Evolutionary conservation across 2,888 invertebrate species (phyloP).

Genomic region (Drosophila sordidula): DNA sequence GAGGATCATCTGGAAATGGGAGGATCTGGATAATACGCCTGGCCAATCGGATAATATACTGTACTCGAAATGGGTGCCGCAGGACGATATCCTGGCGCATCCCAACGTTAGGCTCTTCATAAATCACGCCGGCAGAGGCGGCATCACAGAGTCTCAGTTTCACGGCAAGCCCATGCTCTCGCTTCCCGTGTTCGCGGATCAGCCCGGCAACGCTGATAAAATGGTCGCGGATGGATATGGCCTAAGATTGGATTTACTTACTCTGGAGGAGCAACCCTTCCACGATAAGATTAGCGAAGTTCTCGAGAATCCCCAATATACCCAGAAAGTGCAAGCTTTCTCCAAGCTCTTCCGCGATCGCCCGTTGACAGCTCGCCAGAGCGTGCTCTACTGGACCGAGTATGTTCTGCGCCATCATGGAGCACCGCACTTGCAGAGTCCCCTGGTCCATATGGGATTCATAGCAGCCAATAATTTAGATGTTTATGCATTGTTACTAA

Average conservation of each 20-base stretch:
- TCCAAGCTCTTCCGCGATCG: slow-evolving; percentile 86
- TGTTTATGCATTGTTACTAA: slow-evolving; percentile 69
- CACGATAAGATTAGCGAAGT: slow-evolving; percentile 54
- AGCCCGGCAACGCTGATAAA: slow-evolving; percentile 69
- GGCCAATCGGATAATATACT: slow-evolving; percentile 84
- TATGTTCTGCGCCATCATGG: slow-evolving; percentile 87
- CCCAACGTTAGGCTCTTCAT: slow-evolving; percentile 87
- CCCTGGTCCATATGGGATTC: slow-evolving; percentile 85
- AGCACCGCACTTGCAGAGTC: slow-evolving; percentile 86
- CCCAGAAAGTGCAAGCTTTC: slow-evolving; percentile 82
- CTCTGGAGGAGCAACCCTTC: slow-evolving; percentile 55
- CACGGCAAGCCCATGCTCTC: slow-evolving; percentile 86
- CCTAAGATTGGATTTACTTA: slow-evolving; percentile 45
- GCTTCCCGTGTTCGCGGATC: slow-evolving; percentile 82
- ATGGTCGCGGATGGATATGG: slow-evolving; percentile 76
- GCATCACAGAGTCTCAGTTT: slow-evolving; percentile 87
- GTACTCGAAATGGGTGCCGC: slow-evolving; percentile 88
- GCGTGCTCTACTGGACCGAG: slow-evolving; percentile 87
- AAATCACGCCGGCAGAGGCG: slow-evolving; percentile 89
- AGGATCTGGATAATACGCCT: slow-evolving; percentile 85
- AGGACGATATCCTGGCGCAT: slow-evolving; percentile 88
- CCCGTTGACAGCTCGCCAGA: slow-evolving; percentile 86
- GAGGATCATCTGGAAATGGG: slow-evolving; percentile 90
- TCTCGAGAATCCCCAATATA: slow-evolving; percentile 65
- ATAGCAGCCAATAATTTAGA: slow-evolving; percentile 85